Percentiles rank a stretch among this genome's conserved stretches.
Evolutionary conservation across 1,140 invertebrate genomes (phyloP).

Genomic region (Orchesella cincta): DNA sequence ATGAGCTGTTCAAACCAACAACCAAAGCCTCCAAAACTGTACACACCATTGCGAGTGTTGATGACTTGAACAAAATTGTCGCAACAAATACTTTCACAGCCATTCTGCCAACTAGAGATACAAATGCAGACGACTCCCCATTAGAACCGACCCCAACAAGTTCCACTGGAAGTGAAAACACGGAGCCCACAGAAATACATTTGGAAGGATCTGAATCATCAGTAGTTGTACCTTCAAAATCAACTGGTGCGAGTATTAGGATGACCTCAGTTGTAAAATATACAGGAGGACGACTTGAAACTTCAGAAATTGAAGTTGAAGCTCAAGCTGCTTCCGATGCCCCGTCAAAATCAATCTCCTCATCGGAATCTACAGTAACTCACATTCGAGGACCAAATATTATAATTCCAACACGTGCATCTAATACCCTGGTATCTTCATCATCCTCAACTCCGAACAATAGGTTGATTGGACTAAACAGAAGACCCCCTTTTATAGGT

Average conservation of each 20-base stretch:
- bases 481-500: not conserved
- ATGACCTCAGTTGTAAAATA: slow-evolving; percentile 42
- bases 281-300: slow-evolving; percentile 42
- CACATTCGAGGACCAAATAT: slow-evolving; percentile 12
- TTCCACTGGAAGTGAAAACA: not conserved
- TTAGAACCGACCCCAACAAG: not conserved
- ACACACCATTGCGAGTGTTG: slow-evolving; percentile 53
- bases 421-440: not conserved
- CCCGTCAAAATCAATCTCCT: not conserved
- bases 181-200: not conserved
- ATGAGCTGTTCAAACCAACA: slow-evolving; percentile 43
- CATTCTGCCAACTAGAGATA: slow-evolving; percentile 34
- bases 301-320: not conserved
- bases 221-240: not conserved
- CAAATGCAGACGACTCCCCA: not conserved
- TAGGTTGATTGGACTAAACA: not conserved
- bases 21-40: slow-evolving; percentile 36
- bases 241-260: not conserved
- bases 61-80: slow-evolving; percentile 54
- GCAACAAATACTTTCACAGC: slow-evolving; percentile 50
- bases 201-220: slow-evolving; percentile 18
- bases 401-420: slow-evolving; percentile 1
- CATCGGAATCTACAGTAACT: not conserved
- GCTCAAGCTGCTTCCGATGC: not conserved
- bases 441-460: not conserved